Evolutionary conservation across 2,888 invertebrate species (phyloP).

Genomic region (Stenoptilia bipunctidactyla): DNA sequence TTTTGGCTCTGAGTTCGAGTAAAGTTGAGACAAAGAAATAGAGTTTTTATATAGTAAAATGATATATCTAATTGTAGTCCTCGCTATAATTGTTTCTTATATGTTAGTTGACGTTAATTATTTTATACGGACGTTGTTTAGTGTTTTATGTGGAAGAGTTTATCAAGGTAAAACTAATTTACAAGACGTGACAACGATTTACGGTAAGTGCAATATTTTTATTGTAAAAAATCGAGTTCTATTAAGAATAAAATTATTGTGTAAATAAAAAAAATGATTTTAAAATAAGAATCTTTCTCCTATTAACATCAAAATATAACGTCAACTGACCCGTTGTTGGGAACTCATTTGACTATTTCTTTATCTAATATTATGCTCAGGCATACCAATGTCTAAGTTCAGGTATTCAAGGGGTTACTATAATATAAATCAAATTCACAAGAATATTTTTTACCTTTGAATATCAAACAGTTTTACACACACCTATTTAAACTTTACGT

Average conservation of each 20-base stretch:
- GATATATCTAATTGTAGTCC: background rate
- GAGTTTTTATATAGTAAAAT: no score
- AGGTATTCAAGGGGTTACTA: no score
- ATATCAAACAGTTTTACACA: background rate
- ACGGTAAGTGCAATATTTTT: background rate
- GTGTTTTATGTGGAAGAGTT: background rate
- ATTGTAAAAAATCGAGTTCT: background rate
- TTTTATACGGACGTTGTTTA: constrained; percentile 66
- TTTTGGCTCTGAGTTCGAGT: no score
- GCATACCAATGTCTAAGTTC: no score
- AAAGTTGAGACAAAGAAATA: no score
- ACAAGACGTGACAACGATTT: background rate
- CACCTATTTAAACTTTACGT: background rate
- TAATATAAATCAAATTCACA: background rate
- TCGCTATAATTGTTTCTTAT: constrained; percentile 27
- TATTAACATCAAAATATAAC: no score
- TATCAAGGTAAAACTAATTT: background rate
- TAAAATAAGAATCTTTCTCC: no score
- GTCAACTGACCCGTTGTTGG: no score
- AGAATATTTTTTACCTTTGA: background rate
- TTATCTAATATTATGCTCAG: no score
- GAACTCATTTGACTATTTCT: no score
- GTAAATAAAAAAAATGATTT: no score
- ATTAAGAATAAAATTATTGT: no score
- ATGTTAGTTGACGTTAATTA: constrained; percentile 75